These are phyloP conservation scores for Thamnophis elegans DNA, from an alignment of 2,797 vertebrate species.

Conservation along the genomic window DNA sequence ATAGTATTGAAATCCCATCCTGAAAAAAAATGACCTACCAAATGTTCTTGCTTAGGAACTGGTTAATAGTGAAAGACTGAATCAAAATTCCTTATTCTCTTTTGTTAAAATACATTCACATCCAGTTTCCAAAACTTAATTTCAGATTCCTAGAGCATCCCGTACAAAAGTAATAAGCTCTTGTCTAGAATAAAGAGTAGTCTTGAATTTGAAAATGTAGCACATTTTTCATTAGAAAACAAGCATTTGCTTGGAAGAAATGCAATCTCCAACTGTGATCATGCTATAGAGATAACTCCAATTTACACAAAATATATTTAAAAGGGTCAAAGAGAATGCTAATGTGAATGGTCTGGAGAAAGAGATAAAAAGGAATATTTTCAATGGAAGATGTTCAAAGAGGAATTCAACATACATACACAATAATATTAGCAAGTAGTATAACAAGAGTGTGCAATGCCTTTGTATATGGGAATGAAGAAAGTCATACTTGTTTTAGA, in stretches of 20 bases:
- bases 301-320: conserved; percentile 11
- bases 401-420: background rate
- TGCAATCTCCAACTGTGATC: background rate
- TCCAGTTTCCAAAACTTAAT: background rate
- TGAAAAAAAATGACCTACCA: background rate
- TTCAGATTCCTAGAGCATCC: background rate
- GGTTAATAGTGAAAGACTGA: background rate
- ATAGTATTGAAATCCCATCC: background rate
- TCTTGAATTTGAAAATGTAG: background rate
- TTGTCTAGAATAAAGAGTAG: background rate
- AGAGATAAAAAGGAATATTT: background rate
- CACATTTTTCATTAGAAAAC: background rate
- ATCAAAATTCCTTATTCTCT: background rate
- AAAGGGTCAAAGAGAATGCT: background rate
- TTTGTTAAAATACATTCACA: background rate
- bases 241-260: background rate
- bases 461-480: background rate
- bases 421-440: background rate
- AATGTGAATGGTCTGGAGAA: conserved; percentile 9
- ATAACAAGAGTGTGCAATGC: background rate
- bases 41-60: background rate
- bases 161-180: background rate
- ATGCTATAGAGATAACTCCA: background rate
- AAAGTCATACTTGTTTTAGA: background rate
- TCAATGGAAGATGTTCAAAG: background rate